A percentile compares a stretch with the other conserved stretches of the same genome.
Conservation (phyloP, 2,797 vertebrate species). For the Tragelaphus oryx region DNA sequence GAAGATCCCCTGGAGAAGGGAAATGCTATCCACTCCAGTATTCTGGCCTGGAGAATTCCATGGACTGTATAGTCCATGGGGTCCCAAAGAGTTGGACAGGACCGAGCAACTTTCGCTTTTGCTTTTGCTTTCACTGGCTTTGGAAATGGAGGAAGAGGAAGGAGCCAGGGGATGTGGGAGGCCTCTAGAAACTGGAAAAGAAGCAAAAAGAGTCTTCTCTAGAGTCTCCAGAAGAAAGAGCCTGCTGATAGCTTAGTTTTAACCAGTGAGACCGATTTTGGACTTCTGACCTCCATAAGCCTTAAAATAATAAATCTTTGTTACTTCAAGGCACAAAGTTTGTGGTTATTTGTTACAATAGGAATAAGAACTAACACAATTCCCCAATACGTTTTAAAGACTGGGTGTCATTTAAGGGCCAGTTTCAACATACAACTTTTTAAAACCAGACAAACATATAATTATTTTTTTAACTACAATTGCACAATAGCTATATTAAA, state of each 20-base stretch:
- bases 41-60: background rate
- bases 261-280: background rate
- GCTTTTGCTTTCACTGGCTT: background rate
- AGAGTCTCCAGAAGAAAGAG: background rate
- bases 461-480: background rate
- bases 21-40: background rate
- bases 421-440: background rate
- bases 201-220: background rate
- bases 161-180: background rate
- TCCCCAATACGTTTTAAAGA: background rate
- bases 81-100: background rate
- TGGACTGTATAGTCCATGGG: background rate
- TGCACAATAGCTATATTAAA: background rate
- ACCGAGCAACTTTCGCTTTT: background rate
- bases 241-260: background rate
- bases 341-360: background rate
- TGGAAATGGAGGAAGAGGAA: background rate
- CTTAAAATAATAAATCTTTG: background rate
- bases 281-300: background rate
- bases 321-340: background rate
- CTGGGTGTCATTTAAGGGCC: background rate
- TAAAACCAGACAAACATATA: background rate
- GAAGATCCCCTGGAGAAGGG: background rate
- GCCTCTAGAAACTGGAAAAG: background rate
- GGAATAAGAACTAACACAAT: background rate